A percentile compares a stretch with the other conserved stretches of the same genome.
Conservation (phyloP, 2,113 vertebrate species). For the Sterna hirundo region DNA sequence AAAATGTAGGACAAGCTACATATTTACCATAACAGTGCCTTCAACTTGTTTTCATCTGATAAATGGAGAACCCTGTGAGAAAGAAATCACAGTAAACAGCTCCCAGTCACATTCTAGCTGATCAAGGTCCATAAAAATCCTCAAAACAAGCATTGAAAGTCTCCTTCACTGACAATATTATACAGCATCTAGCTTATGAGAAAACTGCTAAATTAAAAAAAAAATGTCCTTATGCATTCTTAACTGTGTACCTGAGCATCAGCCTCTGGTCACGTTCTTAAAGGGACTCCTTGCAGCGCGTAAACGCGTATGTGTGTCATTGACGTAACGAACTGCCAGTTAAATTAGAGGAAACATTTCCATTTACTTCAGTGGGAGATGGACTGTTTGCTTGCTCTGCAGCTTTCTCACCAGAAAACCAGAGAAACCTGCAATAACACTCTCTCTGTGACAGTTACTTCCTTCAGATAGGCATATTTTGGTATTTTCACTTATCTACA, state of each 20-base stretch:
- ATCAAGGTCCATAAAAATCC: neutral
- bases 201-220: neutral
- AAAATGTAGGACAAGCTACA: neutral
- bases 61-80: neutral
- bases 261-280: neutral
- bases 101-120: neutral
- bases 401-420: neutral
- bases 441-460: neutral
- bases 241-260: neutral
- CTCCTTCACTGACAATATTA: neutral
- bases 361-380: neutral
- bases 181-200: neutral
- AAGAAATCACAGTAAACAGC: neutral
- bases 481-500: neutral
- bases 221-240: rapidly evolving
- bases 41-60: neutral
- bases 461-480: neutral
- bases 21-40: neutral
- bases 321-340: neutral
- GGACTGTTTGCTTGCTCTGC: neutral
- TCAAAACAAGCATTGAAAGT: neutral
- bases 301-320: rapidly evolving
- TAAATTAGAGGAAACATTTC: neutral
- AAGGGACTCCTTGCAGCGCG: neutral
- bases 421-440: neutral